Evolutionary conservation across 2,797 vertebrate genomes (phyloP), one percentile per base, ranked within the genome.

Genomic region (Microhierax caerulescens): DNA sequence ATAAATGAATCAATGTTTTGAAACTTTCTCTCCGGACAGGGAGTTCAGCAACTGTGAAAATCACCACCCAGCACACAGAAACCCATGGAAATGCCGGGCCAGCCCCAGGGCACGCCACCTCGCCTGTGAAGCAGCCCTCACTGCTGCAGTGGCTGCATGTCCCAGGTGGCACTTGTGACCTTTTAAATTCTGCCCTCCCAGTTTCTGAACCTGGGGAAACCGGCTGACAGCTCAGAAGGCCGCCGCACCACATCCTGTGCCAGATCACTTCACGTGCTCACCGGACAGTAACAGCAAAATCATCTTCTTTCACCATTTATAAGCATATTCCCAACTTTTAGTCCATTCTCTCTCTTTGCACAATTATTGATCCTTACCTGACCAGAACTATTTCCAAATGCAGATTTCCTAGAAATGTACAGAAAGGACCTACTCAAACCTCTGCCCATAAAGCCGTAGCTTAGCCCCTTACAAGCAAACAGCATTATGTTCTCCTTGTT

Each of bases 191-290:
- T 25, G 32, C 23, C 24, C 77, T 67, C 27, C 47, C 4, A 1
- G 3, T 7, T 30, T 32, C 39, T 39, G 50, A 73, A 6, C 10
- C 63, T 5, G 17, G 32, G 63, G 15, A 84, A 34, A 57, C 24
- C 1, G 3, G 47, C 30, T 2, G 1, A 34, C 13, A 20, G 80
- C 61, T 53, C 68, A 6, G 0, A 6, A 6, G 56, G 76, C 36
- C 15, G 32, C 50, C 0, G 1, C 25, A 4, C 15, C 4, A 1
- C 6, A 7, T 13, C 51, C 59, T 7, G 2, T 1, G 0, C 3
- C 75, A 57, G 36, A 10, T 3, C 56, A 9, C 5, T 32, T 37
- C 51, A 14, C 61, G 7, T 0, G 3, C 10, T 53, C 65, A n/a
- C 43, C 7, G 1, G 10, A 36, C 9, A 56, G 14, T 43, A 78